Conservation (phyloP, 2,113 vertebrate genomes). For the Willisornis vidua region DNA sequence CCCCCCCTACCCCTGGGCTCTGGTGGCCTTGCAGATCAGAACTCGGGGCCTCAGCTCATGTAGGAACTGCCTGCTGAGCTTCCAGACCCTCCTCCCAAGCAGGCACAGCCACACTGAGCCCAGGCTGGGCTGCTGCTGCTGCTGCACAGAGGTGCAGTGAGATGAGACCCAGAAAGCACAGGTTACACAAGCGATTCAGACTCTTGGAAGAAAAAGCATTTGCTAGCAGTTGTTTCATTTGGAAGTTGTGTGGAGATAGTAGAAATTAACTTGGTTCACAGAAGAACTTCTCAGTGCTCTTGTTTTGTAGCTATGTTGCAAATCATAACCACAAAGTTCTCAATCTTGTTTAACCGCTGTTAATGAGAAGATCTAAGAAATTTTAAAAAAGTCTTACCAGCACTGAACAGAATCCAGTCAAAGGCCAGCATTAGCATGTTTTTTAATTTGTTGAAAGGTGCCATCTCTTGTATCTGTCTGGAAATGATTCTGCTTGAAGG, state of each 20-base stretch:
- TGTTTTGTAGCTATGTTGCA: background rate
- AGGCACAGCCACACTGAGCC: background rate
- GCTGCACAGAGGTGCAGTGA: background rate
- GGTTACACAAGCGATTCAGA: background rate
- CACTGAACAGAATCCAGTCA: constrained; percentile 40
- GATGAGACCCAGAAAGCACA: background rate
- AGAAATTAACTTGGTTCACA: background rate
- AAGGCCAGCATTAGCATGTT: background rate
- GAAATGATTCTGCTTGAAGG: constrained; percentile 14
- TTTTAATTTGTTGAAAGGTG: background rate
- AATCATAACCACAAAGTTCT: background rate
- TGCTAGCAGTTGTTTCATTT: background rate
- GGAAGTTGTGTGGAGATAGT: background rate
- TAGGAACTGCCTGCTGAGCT: background rate
- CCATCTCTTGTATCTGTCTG: constrained; percentile 54
- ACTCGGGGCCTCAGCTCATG: background rate
- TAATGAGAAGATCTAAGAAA: background rate
- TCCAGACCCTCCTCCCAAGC: background rate
- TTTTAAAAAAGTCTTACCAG: constrained; percentile 65
- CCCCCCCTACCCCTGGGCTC: background rate
- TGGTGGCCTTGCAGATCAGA: background rate
- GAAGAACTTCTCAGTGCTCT: background rate
- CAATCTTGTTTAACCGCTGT: background rate
- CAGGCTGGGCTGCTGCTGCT: background rate
- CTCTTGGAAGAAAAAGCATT: background rate